These are phyloP conservation scores for Hydroisotoma schaefferi DNA, from an alignment of 2,888 invertebrate genomes.

Conservation along the genomic window DNA sequence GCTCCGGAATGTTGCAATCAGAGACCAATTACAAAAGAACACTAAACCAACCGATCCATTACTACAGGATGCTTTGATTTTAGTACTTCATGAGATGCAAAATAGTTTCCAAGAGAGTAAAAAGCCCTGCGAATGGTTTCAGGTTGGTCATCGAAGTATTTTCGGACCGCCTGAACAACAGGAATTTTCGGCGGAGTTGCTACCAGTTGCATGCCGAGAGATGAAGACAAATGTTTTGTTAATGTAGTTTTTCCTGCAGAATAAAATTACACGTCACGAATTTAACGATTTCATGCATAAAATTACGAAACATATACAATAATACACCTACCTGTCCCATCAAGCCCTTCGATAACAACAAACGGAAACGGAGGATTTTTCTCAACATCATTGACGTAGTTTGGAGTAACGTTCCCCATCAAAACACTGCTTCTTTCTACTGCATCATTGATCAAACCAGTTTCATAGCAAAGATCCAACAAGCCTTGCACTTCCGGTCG, in stretches of 20 bases:
- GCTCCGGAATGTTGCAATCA: too few species aligned
- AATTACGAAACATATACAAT: too few species aligned
- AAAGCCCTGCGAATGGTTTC: slow-evolving; percentile 52
- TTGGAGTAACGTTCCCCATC: background rate
- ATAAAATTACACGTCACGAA: background rate
- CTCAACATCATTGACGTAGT: background rate
- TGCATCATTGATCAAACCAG: slow-evolving; percentile 2
- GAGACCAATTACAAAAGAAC: too few species aligned
- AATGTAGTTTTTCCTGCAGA: slow-evolving; percentile 54
- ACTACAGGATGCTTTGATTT: slow-evolving; percentile 52
- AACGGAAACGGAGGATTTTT: slow-evolving; percentile 49
- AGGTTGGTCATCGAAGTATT: slow-evolving; percentile 51
- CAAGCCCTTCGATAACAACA: slow-evolving; percentile 56
- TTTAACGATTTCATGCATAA: background rate
- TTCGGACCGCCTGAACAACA: slow-evolving; percentile 46
- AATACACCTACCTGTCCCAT: slow-evolving; percentile 53
- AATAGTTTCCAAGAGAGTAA: slow-evolving; percentile 56
- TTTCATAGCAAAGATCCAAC: slow-evolving; percentile 7
- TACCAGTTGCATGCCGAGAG: slow-evolving; percentile 50
- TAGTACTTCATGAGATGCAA: slow-evolving; percentile 53
- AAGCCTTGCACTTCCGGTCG: slow-evolving; percentile 10
- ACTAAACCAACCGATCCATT: slow-evolving; percentile 54
- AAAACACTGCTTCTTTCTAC: background rate
- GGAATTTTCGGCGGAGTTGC: slow-evolving; percentile 52
- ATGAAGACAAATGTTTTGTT: slow-evolving; percentile 50